These are phyloP conservation scores for Hippocampus mohnikei DNA, from an alignment of 2,113 vertebrate genomes.

Conservation along the genomic window DNA sequence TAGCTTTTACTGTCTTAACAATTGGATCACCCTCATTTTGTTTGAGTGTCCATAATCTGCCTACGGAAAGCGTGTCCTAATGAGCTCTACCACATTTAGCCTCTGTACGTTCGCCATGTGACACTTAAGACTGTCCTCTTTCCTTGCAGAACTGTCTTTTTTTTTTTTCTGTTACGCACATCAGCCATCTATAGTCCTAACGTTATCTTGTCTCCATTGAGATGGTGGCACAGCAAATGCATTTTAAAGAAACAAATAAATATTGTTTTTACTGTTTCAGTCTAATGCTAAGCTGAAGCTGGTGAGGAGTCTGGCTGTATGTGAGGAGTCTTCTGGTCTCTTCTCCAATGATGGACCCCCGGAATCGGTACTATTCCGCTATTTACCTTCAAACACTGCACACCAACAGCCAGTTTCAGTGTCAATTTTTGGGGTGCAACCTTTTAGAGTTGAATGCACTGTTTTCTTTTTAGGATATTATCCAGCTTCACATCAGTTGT, in stretches of 20 bases:
- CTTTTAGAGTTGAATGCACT: background rate
- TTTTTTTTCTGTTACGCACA: background rate
- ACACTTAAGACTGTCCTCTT: background rate
- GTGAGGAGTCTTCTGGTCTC: conserved; percentile 89
- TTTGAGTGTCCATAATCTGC: conserved; percentile 2
- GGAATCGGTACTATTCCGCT: conserved; percentile 71
- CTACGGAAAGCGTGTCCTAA: conserved; percentile 5
- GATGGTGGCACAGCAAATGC: background rate
- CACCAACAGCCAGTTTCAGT: background rate
- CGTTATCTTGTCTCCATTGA: background rate
- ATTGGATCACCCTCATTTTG: background rate
- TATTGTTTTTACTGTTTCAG: conserved; percentile 64
- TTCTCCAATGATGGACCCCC: conserved; percentile 82
- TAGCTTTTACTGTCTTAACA: conserved; percentile 1
- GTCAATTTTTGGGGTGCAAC: background rate
- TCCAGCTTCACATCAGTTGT: conserved; percentile 95
- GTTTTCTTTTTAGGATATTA: conserved; percentile 81
- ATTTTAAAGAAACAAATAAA: background rate
- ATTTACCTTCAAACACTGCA: background rate
- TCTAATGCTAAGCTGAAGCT: conserved; percentile 97
- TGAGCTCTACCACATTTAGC: conserved; percentile 8
- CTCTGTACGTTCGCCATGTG: conserved; percentile 4
- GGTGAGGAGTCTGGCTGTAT: conserved; percentile 95
- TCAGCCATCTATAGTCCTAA: background rate
- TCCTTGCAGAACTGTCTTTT: background rate